Percentiles rank a stretch among this genome's conserved stretches.
These are phyloP conservation scores for Chionoecetes opilio DNA, from an alignment of 1,140 invertebrate species.

Conservation along the genomic window DNA sequence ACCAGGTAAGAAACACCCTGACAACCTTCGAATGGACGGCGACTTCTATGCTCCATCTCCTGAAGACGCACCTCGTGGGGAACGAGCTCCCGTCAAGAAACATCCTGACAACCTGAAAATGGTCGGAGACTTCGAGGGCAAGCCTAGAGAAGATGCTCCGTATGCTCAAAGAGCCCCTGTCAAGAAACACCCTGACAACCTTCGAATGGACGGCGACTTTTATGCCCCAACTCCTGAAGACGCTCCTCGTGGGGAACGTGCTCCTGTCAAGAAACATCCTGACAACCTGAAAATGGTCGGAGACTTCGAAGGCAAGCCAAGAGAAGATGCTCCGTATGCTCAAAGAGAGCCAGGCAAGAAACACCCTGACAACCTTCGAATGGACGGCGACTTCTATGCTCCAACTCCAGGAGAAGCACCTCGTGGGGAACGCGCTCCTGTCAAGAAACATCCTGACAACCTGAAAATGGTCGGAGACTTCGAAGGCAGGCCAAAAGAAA, in stretches of 20 bases:
- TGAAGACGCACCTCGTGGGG: constrained; percentile 32
- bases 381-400: constrained; percentile 36
- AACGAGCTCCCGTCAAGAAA: constrained; percentile 48
- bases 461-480: constrained; percentile 49
- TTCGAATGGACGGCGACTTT: constrained; percentile 49
- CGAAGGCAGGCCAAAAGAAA: neutral
- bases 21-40: constrained; percentile 57
- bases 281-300: constrained; percentile 86
- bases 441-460: constrained; percentile 61
- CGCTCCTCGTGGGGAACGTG: constrained; percentile 34
- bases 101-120: constrained; percentile 49
- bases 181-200: constrained; percentile 51
- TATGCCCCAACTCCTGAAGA: constrained; percentile 31
- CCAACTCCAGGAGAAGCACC: neutral
- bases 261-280: constrained; percentile 84
- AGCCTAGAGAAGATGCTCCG: constrained; percentile 50
- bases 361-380: constrained; percentile 5
- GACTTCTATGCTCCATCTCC: constrained; percentile 53
- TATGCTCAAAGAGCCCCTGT: constrained; percentile 36
- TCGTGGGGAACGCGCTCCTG: neutral
- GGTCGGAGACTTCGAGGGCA: constrained; percentile 32
- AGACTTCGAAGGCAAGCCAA: constrained; percentile 84
- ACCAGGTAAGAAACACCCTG: constrained; percentile 40
- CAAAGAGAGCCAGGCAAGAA: constrained; percentile 34
- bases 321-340: constrained; percentile 27